Conservation (phyloP, 2,888 invertebrate species). For the Harmothoe impar region DNA sequence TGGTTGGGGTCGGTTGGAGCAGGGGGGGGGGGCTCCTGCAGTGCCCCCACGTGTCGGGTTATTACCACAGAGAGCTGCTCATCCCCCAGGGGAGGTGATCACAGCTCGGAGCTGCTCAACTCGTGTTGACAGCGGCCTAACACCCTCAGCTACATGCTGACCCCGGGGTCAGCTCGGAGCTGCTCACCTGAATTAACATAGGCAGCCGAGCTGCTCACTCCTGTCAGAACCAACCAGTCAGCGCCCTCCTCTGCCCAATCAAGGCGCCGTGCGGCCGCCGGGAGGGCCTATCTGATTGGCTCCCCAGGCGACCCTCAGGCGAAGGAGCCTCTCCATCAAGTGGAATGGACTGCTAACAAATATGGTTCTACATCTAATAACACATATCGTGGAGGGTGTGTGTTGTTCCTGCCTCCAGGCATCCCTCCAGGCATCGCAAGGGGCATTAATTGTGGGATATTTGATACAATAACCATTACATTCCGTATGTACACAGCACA, state of each 20-base stretch:
- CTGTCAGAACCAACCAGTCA: not conserved
- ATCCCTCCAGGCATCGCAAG: too few species aligned
- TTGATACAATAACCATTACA: too few species aligned
- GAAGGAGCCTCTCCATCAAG: not conserved
- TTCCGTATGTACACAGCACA: too few species aligned
- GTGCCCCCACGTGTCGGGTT: too few species aligned
- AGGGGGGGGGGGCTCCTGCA: too few species aligned
- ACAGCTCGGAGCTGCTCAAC: not conserved
- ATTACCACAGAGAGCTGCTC: too few species aligned
- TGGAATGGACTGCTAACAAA: not conserved
- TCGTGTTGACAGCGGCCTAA: constrained; percentile 17
- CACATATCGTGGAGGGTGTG: too few species aligned
- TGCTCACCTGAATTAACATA: constrained; percentile 18
- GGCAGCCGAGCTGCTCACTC: not conserved
- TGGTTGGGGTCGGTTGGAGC: too few species aligned
- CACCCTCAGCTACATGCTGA: not conserved
- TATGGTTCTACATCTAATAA: not conserved
- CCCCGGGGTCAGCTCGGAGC: not conserved
- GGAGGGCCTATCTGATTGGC: not conserved
- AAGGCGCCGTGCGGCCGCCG: not conserved
- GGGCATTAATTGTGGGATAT: too few species aligned
- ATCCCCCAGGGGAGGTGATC: too few species aligned
- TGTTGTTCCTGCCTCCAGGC: too few species aligned
- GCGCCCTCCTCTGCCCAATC: not conserved
- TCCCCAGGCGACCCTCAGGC: not conserved